phyloP scores from a whole-genome alignment of 2,113 vertebrate genomes.

The Tychaedon coryphoeus region DNA sequence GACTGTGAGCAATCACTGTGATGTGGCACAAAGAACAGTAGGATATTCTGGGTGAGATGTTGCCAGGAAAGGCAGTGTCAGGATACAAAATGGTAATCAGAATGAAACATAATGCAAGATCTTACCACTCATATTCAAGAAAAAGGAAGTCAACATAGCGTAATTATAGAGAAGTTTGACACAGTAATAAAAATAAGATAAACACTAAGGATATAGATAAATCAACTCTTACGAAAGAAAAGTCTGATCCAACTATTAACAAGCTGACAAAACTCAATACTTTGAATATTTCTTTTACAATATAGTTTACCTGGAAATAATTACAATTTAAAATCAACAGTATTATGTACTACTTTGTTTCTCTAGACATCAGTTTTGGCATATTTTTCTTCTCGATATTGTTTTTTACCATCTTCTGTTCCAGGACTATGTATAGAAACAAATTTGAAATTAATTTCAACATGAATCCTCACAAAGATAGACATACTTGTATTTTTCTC shows the following conservation, averaged over 20 bases:
- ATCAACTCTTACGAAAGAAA: background rate
- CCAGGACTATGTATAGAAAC: background rate
- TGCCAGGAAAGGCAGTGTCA: background rate
- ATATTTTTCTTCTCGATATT: background rate
- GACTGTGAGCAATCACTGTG: slow-evolving; percentile 7
- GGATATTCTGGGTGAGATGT: background rate
- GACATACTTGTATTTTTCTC: background rate
- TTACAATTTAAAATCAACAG: background rate
- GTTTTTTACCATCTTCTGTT: background rate
- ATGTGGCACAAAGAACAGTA: background rate
- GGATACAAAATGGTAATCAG: background rate
- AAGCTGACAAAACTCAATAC: background rate
- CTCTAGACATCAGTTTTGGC: background rate
- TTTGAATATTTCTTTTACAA: background rate
- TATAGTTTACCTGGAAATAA: background rate
- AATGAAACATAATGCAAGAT: background rate
- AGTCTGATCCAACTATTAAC: background rate
- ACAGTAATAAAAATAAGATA: background rate
- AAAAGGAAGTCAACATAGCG: background rate
- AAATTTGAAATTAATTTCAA: background rate
- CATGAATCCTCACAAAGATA: background rate
- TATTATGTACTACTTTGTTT: background rate
- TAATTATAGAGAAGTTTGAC: background rate
- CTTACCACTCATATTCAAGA: background rate
- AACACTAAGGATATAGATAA: background rate